Conservation (phyloP, 2,888 invertebrate genomes). For the Synergus itoensis region DNA sequence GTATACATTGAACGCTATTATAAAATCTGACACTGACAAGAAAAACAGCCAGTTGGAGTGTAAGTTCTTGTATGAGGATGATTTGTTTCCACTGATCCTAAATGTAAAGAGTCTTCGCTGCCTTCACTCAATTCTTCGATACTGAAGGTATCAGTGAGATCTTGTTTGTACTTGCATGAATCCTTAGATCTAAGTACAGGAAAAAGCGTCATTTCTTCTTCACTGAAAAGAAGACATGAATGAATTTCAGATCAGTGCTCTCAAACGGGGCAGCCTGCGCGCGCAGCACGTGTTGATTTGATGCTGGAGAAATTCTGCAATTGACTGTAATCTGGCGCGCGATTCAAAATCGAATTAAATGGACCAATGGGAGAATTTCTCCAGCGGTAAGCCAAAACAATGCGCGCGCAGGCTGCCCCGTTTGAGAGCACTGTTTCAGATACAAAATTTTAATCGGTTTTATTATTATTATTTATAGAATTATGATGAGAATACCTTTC, state of each 20-base stretch:
- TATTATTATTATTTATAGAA: too few relatives aligned
- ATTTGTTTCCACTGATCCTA: slow-evolving; percentile 69
- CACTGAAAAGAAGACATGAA: slow-evolving; percentile 61
- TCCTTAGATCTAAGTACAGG: slow-evolving; percentile 74
- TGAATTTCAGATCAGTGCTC: slow-evolving; percentile 6
- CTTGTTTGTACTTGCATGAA: slow-evolving; percentile 76
- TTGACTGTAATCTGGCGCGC: too few relatives aligned
- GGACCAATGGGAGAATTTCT: too few relatives aligned
- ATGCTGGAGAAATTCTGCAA: too few relatives aligned
- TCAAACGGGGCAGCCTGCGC: too few relatives aligned
- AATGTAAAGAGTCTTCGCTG: slow-evolving; percentile 74
- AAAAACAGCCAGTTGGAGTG: slow-evolving; percentile 69
- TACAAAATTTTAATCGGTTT: background rate
- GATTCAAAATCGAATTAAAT: too few relatives aligned
- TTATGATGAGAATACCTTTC: slow-evolving; percentile 65
- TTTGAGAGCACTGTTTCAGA: too few relatives aligned
- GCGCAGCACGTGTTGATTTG: too few relatives aligned
- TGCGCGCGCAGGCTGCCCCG: too few relatives aligned
- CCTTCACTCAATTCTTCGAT: slow-evolving; percentile 79
- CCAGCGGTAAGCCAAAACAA: too few relatives aligned
- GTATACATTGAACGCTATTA: slow-evolving; percentile 55
- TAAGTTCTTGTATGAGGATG: slow-evolving; percentile 71
- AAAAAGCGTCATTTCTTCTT: slow-evolving; percentile 77
- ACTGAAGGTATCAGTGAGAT: slow-evolving; percentile 81
- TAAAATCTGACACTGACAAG: slow-evolving; percentile 73